Evolutionary conservation across 1,140 invertebrate genomes (phyloP).

Genomic region (Saccostrea glomerata): DNA sequence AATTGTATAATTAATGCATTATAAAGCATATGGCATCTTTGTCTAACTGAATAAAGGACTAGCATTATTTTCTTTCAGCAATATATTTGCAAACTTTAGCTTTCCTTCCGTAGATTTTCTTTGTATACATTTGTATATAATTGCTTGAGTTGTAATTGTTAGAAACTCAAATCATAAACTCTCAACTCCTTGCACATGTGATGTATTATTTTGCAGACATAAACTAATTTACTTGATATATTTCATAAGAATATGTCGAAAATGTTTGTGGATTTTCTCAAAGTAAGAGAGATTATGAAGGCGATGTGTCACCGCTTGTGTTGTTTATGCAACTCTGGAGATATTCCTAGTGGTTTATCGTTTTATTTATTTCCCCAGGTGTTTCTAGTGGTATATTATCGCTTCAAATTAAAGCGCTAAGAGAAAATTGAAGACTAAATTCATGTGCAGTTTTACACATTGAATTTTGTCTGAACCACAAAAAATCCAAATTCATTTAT

Average conservation of each 20-base stretch:
- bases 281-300: background rate
- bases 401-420: conserved; percentile 1
- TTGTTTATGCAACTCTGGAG: conserved; percentile 20
- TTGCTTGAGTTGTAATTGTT: too few species aligned
- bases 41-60: too few species aligned
- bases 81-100: too few species aligned
- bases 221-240: conserved; percentile 9
- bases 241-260: conserved; percentile 34
- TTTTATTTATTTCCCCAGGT: conserved; percentile 38
- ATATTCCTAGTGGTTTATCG: background rate
- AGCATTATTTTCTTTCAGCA: too few species aligned
- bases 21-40: too few species aligned
- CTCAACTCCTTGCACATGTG: background rate
- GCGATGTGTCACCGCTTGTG: background rate
- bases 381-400: background rate
- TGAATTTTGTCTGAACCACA: background rate
- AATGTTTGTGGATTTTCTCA: conserved; percentile 25
- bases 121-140: too few species aligned
- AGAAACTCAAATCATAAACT: background rate
- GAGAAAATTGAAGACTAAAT: conserved; percentile 7
- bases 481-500: background rate
- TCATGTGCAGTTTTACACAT: background rate
- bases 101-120: too few species aligned
- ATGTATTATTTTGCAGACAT: conserved; percentile 13
- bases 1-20: too few species aligned